These are phyloP conservation scores for Lepidocolaptes lacrymiger DNA, from an alignment of 2,797 vertebrate species.

Conservation along the genomic window DNA sequence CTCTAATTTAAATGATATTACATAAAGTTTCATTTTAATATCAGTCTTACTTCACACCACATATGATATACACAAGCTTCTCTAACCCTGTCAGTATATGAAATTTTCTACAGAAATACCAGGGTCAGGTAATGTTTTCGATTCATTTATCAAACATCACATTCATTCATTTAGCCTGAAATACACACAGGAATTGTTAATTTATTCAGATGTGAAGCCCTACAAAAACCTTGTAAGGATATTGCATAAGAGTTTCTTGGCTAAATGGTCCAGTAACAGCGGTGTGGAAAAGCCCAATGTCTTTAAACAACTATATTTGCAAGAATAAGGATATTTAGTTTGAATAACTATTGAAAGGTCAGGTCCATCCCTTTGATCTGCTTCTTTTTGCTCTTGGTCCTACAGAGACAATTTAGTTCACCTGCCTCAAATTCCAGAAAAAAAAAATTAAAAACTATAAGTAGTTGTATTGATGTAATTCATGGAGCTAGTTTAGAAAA, in stretches of 20 bases:
- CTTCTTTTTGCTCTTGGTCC: not conserved
- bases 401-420: not conserved
- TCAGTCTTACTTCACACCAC: not conserved
- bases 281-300: not conserved
- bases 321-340: not conserved
- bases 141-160: not conserved
- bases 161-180: not conserved
- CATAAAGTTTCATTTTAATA: not conserved
- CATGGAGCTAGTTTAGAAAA: conserved; percentile 64
- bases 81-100: not conserved
- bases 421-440: not conserved
- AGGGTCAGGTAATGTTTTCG: not conserved
- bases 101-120: not conserved
- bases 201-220: not conserved
- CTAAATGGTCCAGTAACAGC: not conserved
- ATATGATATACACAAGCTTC: not conserved
- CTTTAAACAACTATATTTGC: not conserved
- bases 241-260: not conserved
- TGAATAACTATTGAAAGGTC: not conserved
- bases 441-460: not conserved
- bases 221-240: not conserved
- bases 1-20: not conserved
- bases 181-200: not conserved
- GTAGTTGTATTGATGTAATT: conserved; percentile 67
- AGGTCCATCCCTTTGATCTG: not conserved